Conservation (phyloP, 2,888 invertebrate genomes). For the Cephus pygmeus region DNA sequence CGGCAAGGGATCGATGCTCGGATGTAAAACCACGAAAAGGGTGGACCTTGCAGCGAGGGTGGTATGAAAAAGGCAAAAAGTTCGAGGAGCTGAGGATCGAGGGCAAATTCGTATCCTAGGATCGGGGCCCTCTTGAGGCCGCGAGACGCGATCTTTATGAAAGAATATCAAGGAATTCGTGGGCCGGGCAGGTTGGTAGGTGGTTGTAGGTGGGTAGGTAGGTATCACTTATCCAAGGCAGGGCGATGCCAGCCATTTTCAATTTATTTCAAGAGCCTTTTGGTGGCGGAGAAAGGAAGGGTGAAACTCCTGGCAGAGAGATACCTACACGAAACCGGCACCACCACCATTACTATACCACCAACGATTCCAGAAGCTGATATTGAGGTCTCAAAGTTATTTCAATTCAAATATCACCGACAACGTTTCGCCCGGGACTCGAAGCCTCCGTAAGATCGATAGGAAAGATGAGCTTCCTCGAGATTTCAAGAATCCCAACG, state of each 20-base stretch:
- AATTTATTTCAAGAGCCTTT: constrained; percentile 63
- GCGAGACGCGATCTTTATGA: constrained; percentile 17
- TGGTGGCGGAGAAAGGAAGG: constrained; percentile 47
- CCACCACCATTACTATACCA: constrained; percentile 20
- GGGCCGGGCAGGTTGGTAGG: constrained; percentile 7
- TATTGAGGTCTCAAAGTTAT: constrained; percentile 53
- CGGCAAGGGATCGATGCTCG: neutral
- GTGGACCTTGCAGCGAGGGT: neutral
- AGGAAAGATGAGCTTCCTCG: neutral
- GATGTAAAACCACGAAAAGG: neutral
- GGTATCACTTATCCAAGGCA: constrained; percentile 55
- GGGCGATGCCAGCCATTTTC: constrained; percentile 59
- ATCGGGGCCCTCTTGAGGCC: constrained; percentile 3
- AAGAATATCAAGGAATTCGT: constrained; percentile 26
- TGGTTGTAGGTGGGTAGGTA: constrained; percentile 20
- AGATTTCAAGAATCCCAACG: neutral
- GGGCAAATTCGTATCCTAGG: neutral
- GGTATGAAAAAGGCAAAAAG: neutral
- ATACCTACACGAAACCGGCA: constrained; percentile 38
- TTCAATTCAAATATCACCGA: constrained; percentile 40
- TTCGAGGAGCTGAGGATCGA: neutral
- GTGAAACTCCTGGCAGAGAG: constrained; percentile 41
- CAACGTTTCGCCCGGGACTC: constrained; percentile 8
- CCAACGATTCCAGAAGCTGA: constrained; percentile 35
- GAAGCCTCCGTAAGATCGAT: constrained; percentile 2